Percentiles rank a stretch among this genome's conserved stretches.
Conservation (phyloP, 2,888 invertebrate species). For the Flexamia atlantica region DNA sequence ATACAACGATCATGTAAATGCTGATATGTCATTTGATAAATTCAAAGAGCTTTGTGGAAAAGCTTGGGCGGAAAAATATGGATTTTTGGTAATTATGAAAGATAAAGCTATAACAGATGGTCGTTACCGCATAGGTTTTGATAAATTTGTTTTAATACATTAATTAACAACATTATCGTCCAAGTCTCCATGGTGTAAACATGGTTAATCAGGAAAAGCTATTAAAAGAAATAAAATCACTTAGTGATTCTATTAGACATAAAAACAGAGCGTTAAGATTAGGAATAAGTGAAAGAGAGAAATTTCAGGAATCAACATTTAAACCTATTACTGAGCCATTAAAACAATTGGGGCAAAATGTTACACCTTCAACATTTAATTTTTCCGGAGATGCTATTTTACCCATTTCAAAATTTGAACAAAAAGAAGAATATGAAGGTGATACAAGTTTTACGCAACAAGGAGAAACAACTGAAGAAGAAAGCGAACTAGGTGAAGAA, state of each 20-base stretch:
- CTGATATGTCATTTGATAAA: conserved; percentile 63
- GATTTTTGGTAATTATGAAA: conserved; percentile 65
- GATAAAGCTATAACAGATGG: conserved; percentile 70
- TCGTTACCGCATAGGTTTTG: conserved; percentile 72
- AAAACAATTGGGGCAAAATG: background rate
- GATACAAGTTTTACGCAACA: too few species aligned
- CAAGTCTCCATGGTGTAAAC: background rate
- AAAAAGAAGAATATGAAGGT: too few species aligned
- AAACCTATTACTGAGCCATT: conserved; percentile 16
- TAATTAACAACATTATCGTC: background rate
- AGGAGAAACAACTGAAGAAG: too few species aligned
- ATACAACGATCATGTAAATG: conserved; percentile 64
- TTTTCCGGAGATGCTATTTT: too few species aligned
- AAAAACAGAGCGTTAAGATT: conserved; percentile 20
- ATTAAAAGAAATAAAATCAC: conserved; percentile 17
- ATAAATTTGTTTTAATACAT: conserved; percentile 65
- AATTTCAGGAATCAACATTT: conserved; percentile 25
- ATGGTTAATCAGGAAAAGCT: conserved; percentile 15
- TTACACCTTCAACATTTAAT: too few species aligned
- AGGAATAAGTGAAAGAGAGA: conserved; percentile 25
- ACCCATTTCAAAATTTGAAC: too few species aligned
- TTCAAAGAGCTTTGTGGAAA: conserved; percentile 71
- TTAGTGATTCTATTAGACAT: conserved; percentile 52
- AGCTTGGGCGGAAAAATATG: conserved; percentile 70
- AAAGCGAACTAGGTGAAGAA: too few species aligned